Evolutionary conservation across 2,888 invertebrate species (phyloP), one percentile per base, ranked within the genome.

Genomic region (Caenorhabditis sulstoni): DNA sequence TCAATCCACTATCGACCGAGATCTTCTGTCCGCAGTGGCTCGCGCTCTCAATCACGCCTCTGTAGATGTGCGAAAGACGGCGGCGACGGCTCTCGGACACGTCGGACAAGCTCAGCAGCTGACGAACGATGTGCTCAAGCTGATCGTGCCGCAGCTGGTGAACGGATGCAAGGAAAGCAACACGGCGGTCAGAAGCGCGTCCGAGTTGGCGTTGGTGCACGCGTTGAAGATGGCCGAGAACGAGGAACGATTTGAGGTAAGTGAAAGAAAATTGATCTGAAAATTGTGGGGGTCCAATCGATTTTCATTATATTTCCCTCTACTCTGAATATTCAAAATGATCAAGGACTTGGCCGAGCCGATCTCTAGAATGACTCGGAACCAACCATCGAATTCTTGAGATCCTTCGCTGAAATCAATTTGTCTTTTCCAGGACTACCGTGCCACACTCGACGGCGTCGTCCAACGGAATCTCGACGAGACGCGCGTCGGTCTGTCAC

Each of bases 141-240:
- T 94, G 61, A 92, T 95, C 82, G 92, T 97, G 84, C 96, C 97
- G 0, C 95, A 95, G 92, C 92, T 98, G 86, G 97, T 98, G 62
- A 98, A 97, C 92, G 98, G 98, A 81, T 96, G 97, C 76, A 97
- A 97, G 92, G 98, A 98, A 92, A 97, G 97, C 92, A 97, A 97
- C 92, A 94, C 95, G 57, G 95, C 95, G 90, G 97, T 98, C 49
- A 95, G 95, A 91, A 94, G 95, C 47, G 95, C 95, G 92, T 95
- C 96, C 47, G 98, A 98, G 93, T 93, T 95, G 81, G 96, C 97
- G 9, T 93, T 98, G 59, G 94, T 97, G 57, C 94, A 95, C 61
- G 93, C 97, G 84, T 93, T 98, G 84, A 93, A 94, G 76, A 92
- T 97, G 83, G 93, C 94, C 85, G 92, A 94, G 65, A 94, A 94